Conservation (phyloP, 2,888 invertebrate genomes). For the Campoletis raptor region DNA sequence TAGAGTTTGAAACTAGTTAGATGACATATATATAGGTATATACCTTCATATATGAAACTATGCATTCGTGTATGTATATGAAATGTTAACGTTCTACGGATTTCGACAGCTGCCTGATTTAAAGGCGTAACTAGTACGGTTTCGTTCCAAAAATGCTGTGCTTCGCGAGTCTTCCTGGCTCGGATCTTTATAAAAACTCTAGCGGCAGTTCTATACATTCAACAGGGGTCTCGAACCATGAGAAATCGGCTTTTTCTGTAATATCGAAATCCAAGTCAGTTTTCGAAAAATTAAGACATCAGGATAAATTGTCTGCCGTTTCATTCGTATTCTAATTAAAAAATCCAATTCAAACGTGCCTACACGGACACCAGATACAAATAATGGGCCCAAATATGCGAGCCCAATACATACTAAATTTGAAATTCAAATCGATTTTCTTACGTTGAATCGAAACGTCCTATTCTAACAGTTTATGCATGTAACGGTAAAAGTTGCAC, state of each 20-base stretch:
- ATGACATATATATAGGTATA: conserved; percentile 9
- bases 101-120: not conserved
- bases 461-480: not conserved
- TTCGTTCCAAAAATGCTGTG: not conserved
- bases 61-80: not conserved
- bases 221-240: not conserved
- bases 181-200: not conserved
- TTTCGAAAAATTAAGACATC: not conserved
- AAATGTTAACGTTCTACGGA: not conserved
- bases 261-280: not conserved
- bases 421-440: not conserved
- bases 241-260: not conserved
- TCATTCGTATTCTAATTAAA: not conserved
- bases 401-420: not conserved
- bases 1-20: conserved; percentile 39
- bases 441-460: not conserved
- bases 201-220: not conserved
- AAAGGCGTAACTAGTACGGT: not conserved
- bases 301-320: not conserved
- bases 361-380: not conserved
- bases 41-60: not conserved
- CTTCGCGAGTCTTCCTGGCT: not conserved
- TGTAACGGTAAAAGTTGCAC: conserved; percentile 9
- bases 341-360: not conserved
- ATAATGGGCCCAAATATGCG: not conserved